A percentile compares a stretch with the other conserved stretches of the same genome.
phyloP scores from a whole-genome alignment of 2,113 vertebrate genomes.

The Smithornis capensis region DNA sequence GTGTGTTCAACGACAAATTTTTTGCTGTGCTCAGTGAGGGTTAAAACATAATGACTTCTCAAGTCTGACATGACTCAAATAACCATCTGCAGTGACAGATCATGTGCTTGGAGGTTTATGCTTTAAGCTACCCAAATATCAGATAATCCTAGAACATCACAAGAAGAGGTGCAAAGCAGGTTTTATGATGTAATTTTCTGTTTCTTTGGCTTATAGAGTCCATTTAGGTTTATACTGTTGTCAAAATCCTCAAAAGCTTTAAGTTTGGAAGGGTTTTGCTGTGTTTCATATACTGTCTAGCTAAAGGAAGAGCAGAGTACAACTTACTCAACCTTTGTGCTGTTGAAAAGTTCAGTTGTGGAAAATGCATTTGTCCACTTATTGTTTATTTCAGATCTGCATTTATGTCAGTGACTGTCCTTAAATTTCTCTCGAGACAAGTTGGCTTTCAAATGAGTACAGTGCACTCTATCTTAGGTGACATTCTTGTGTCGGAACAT shows the following conservation, averaged over 20 bases:
- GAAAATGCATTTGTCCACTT: background rate
- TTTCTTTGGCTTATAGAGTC: background rate
- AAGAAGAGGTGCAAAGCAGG: conserved; percentile 17
- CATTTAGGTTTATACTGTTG: background rate
- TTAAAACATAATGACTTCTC: background rate
- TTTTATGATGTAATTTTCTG: conserved; percentile 14
- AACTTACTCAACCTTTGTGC: background rate
- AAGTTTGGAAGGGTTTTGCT: background rate
- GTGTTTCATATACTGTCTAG: background rate
- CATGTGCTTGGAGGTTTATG: background rate
- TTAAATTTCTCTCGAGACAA: background rate
- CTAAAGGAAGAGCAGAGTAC: background rate
- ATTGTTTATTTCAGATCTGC: background rate
- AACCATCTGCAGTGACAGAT: background rate
- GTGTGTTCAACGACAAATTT: background rate
- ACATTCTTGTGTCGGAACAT: accelerated
- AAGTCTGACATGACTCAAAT: background rate
- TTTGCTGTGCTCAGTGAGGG: background rate
- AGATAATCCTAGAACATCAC: conserved; percentile 35
- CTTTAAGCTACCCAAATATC: conserved; percentile 29
- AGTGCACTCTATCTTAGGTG: background rate
- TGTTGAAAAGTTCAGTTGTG: background rate
- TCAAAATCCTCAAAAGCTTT: background rate
- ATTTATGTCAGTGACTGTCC: background rate
- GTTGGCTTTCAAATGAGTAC: background rate